phyloP scores from a whole-genome alignment of 2,888 invertebrate genomes.

The Xanthorhoe spadicearia region DNA sequence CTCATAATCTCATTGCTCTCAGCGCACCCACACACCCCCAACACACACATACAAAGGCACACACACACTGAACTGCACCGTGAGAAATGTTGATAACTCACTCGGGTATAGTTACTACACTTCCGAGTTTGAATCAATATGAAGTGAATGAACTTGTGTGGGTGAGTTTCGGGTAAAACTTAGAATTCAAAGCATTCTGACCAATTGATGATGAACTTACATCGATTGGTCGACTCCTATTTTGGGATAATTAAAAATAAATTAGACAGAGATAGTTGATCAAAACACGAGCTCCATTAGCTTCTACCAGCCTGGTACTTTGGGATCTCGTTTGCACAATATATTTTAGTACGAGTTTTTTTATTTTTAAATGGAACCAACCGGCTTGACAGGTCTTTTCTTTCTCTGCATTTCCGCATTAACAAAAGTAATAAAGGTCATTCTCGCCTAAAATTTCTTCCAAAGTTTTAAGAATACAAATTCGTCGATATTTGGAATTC shows the following conservation, averaged over 20 bases:
- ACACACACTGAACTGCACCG: conserved; percentile 75
- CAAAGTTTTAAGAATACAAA: conserved; percentile 50
- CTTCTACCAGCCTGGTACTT: conserved; percentile 77
- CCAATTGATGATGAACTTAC: conserved; percentile 58
- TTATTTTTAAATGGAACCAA: conserved; percentile 74
- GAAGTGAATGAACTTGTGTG: conserved; percentile 60
- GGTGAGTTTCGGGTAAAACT: conserved; percentile 50
- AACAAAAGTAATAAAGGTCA: conserved; percentile 75
- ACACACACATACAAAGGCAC: conserved; percentile 66
- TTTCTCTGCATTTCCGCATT: conserved; percentile 81
- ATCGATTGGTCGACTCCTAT: conserved; percentile 48
- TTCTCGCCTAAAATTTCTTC: conserved; percentile 71
- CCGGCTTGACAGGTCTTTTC: conserved; percentile 75
- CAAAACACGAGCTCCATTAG: conserved; percentile 63
- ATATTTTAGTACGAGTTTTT: conserved; percentile 80
- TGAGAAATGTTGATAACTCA: conserved; percentile 84
- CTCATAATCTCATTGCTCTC: conserved; percentile 77
- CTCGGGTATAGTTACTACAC: conserved; percentile 73
- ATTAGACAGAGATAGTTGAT: conserved; percentile 67
- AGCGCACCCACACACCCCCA: conserved; percentile 69
- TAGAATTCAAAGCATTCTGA: conserved; percentile 55
- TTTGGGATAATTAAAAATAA: conserved; percentile 51
- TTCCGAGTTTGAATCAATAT: conserved; percentile 75
- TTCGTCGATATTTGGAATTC: conserved; percentile 49
- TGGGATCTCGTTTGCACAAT: conserved; percentile 79